Evolutionary conservation across 2,888 invertebrate species (phyloP).

Genomic region (Tiphia femorata): DNA sequence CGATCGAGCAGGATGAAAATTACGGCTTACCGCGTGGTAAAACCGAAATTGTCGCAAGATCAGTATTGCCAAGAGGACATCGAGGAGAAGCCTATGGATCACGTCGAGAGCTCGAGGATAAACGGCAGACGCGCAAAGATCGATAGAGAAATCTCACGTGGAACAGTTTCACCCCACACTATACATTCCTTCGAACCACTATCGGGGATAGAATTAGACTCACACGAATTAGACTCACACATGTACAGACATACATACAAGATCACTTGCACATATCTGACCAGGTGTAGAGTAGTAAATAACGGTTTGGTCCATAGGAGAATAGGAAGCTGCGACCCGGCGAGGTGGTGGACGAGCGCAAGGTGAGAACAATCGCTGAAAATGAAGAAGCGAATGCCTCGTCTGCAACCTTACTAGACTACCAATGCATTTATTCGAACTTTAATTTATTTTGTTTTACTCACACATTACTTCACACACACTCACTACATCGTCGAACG

Average conservation of each 20-base stretch:
- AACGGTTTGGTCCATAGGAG: conserved; percentile 75
- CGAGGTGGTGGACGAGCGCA: conserved; percentile 93
- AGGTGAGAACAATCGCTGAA: conserved; percentile 74
- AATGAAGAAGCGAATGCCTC: conserved; percentile 48
- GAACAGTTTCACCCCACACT: background rate
- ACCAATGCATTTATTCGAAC: conserved; percentile 49
- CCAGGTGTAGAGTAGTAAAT: conserved; percentile 50
- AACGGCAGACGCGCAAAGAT: no score
- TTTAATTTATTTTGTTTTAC: conserved; percentile 29
- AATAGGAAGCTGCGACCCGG: conserved; percentile 94
- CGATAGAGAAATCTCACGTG: background rate
- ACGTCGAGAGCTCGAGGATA: no score
- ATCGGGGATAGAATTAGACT: background rate
- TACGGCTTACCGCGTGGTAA: no score
- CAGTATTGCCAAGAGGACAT: no score
- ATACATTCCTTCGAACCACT: background rate
- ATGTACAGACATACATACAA: conserved; percentile 7
- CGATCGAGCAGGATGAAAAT: background rate
- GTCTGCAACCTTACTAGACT: conserved; percentile 60
- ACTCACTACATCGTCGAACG: conserved; percentile 34
- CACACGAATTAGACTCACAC: background rate
- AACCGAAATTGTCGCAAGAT: no score
- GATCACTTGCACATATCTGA: conserved; percentile 1
- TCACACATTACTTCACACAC: conserved; percentile 30
- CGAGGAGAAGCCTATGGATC: no score